phyloP scores from a whole-genome alignment of 1,140 invertebrate genomes.

The Drosophila malerkotliana region DNA sequence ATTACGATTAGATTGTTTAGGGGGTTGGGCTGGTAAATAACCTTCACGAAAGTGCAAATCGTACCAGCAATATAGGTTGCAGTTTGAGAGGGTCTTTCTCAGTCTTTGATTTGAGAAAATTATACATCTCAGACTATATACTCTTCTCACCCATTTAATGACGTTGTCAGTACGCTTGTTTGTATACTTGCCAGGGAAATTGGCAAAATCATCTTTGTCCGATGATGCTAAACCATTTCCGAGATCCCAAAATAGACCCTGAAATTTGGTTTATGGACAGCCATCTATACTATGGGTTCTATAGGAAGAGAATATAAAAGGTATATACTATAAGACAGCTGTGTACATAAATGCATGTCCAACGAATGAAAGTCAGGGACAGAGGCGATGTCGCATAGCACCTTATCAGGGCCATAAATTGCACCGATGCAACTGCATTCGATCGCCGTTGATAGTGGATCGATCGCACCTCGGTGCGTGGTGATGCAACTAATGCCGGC shows the following conservation, averaged over 20 bases:
- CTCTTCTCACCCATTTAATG: neutral
- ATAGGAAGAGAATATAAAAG: neutral
- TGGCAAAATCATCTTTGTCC: slow-evolving; percentile 42
- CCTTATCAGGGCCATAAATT: slow-evolving; percentile 45
- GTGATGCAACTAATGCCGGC: slow-evolving; percentile 41
- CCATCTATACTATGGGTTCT: slow-evolving; percentile 6
- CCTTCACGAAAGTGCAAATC: neutral
- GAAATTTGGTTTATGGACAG: slow-evolving; percentile 31
- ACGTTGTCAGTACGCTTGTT: slow-evolving; percentile 4
- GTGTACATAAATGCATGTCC: slow-evolving; percentile 25
- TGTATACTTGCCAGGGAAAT: slow-evolving; percentile 16
- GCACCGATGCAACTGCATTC: slow-evolving; percentile 40
- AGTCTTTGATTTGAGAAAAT: neutral
- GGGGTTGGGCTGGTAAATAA: slow-evolving; percentile 5
- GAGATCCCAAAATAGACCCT: slow-evolving; percentile 53
- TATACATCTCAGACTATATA: neutral
- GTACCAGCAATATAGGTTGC: too few species aligned
- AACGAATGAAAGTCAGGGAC: slow-evolving; percentile 43
- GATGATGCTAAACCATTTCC: slow-evolving; percentile 54
- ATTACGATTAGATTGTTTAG: slow-evolving; percentile 26
- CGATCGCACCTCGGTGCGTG: slow-evolving; percentile 45
- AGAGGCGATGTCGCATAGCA: slow-evolving; percentile 30
- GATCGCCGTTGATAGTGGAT: slow-evolving; percentile 18
- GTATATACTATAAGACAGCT: neutral
- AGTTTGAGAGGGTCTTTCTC: neutral